phyloP scores from a whole-genome alignment of 1,140 invertebrate genomes.

The Monomorium pharaonis region DNA sequence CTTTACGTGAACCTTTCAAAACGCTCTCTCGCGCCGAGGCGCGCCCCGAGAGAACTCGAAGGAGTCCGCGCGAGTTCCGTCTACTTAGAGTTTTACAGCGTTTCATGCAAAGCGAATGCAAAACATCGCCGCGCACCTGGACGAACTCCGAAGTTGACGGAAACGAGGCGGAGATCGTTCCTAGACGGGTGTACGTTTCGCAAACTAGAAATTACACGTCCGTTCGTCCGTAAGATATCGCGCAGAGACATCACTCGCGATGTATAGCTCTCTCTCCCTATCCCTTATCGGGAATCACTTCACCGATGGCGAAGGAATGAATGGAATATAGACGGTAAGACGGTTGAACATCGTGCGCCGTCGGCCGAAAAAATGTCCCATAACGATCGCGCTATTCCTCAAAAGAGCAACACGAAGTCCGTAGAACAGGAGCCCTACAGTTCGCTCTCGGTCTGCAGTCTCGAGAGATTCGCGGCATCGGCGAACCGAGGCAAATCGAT shows the following conservation, averaged over 20 bases:
- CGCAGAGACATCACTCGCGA: slow-evolving; percentile 40
- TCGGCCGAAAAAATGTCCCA: slow-evolving; percentile 32
- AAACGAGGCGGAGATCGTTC: slow-evolving; percentile 22
- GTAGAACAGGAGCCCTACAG: not conserved
- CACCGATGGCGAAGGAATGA: slow-evolving; percentile 28
- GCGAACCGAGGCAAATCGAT: not conserved
- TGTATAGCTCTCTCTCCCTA: not conserved
- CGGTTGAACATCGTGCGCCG: slow-evolving; percentile 20
- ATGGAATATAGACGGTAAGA: not conserved
- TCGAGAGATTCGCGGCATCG: not conserved
- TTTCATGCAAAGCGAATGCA: slow-evolving; percentile 28
- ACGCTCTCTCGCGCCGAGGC: not conserved
- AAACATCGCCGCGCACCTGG: not conserved
- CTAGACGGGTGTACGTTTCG: slow-evolving; percentile 48
- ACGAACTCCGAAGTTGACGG: slow-evolving; percentile 42
- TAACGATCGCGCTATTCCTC: not conserved
- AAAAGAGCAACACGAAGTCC: not conserved
- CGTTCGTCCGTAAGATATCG: slow-evolving; percentile 68
- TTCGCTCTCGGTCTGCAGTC: not conserved
- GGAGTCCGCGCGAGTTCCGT: slow-evolving; percentile 28
- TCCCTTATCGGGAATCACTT: too few relatives aligned
- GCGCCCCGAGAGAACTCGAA: not conserved
- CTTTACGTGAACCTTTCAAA: not conserved
- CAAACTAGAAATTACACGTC: slow-evolving; percentile 68
- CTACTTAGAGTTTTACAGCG: slow-evolving; percentile 48